Conservation (phyloP, 2,888 invertebrate genomes). For the Hirudinaria manillensis region DNA sequence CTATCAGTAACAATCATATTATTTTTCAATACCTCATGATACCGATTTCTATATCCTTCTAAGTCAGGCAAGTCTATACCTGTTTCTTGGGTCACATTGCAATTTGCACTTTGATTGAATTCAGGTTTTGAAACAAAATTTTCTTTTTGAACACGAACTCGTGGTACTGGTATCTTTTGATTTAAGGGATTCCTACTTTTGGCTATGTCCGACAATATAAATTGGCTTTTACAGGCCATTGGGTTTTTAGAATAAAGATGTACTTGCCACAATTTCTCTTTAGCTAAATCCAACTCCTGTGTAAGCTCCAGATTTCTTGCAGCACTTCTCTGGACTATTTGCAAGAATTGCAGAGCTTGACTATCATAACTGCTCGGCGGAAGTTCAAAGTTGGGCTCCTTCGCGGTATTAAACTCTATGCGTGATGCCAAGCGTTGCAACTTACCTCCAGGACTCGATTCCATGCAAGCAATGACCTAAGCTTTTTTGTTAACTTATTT, state of each 20-base stretch:
- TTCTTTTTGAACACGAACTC: too few relatives aligned
- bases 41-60: too few relatives aligned
- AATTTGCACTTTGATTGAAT: too few relatives aligned
- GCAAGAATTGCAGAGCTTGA: slow-evolving; percentile 2
- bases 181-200: too few relatives aligned
- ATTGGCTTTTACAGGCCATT: too few relatives aligned
- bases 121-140: too few relatives aligned
- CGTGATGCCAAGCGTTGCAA: slow-evolving; percentile 1
- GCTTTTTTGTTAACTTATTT: neutral
- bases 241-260: too few relatives aligned
- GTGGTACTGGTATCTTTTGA: too few relatives aligned
- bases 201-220: too few relatives aligned
- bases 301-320: neutral
- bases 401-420: neutral
- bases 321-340: neutral
- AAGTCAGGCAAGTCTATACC: too few relatives aligned
- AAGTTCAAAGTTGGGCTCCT: neutral
- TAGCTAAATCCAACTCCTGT: neutral
- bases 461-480: neutral
- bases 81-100: too few relatives aligned
- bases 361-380: neutral
- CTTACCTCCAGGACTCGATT: neutral
- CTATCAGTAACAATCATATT: neutral
- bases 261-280: too few relatives aligned
- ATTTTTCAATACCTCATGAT: neutral